These are phyloP conservation scores for Pentamera pediparva DNA, from an alignment of 53 echinoderm and acorn worm species.

Conservation along the genomic window DNA sequence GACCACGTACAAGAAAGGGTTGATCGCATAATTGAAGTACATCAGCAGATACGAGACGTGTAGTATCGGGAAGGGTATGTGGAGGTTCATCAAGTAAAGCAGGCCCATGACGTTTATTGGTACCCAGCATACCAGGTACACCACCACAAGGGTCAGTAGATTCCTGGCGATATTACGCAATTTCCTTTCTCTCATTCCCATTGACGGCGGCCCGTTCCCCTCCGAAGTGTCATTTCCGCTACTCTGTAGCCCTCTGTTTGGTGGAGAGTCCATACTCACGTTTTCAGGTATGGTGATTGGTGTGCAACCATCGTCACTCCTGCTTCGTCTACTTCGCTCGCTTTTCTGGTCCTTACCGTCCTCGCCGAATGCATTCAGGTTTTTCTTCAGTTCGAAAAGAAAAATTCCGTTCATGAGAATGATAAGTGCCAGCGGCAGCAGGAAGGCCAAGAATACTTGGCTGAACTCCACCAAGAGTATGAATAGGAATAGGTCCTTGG, in stretches of 20 bases:
- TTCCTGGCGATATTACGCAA: background rate
- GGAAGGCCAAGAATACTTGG: background rate
- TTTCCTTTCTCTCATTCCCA: background rate
- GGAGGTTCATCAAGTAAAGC: background rate
- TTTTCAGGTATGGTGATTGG: too few relatives aligned
- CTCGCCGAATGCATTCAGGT: too few relatives aligned
- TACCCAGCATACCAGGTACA: background rate
- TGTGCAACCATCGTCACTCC: too few relatives aligned
- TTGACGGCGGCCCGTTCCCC: too few relatives aligned
- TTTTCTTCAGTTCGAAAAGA: background rate
- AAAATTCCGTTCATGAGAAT: background rate
- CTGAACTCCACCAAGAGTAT: too few relatives aligned
- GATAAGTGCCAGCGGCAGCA: background rate
- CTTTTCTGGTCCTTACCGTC: too few relatives aligned
- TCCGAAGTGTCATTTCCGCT: too few relatives aligned
- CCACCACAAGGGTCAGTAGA: background rate
- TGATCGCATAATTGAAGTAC: background rate
- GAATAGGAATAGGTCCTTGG: too few relatives aligned
- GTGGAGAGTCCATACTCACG: too few relatives aligned
- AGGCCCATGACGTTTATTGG: conserved; percentile 6
- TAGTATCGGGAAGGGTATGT: background rate
- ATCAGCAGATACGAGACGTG: background rate
- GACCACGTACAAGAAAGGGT: background rate
- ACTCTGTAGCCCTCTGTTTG: too few relatives aligned
- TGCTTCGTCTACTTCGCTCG: too few relatives aligned